A percentile compares a stretch with the other conserved stretches of the same genome.
Conservation (phyloP, 2,113 vertebrate species). For the Cryptotis parvus region DNA sequence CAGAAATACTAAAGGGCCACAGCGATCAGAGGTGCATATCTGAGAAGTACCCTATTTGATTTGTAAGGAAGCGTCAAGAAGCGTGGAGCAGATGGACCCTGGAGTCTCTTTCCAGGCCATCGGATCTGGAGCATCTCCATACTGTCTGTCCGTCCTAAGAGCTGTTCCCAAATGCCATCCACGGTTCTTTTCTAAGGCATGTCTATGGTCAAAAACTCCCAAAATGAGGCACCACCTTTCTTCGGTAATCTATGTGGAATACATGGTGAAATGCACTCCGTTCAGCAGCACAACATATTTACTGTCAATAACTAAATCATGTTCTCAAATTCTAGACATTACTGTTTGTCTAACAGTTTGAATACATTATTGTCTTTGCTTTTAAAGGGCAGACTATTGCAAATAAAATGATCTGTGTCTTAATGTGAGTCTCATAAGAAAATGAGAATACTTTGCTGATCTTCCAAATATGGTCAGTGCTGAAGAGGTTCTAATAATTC, state of each 20-base stretch:
- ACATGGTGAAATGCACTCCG: not conserved
- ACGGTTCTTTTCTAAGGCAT: not conserved
- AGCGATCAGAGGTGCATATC: not conserved
- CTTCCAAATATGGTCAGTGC: not conserved
- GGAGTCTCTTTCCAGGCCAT: not conserved
- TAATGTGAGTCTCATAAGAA: constrained; percentile 1
- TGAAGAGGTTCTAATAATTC: not conserved
- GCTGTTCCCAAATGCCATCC: not conserved
- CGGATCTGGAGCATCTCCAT: not conserved
- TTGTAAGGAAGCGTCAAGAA: not conserved
- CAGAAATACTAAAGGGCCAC: not conserved
- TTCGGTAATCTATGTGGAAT: not conserved
- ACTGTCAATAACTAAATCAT: not conserved
- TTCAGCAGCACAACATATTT: not conserved
- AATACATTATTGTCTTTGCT: not conserved
- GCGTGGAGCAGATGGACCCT: not conserved
- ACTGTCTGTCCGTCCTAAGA: not conserved
- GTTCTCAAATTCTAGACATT: not conserved
- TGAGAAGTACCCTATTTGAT: not conserved
- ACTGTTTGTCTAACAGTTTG: not conserved
- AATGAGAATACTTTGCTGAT: not conserved
- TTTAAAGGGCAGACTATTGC: not conserved
- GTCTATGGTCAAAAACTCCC: not conserved
- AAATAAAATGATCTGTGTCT: not conserved
- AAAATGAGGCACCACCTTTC: not conserved